These are phyloP conservation scores for Andrena bicolor DNA, from an alignment of 2,888 invertebrate species.

Conservation along the genomic window DNA sequence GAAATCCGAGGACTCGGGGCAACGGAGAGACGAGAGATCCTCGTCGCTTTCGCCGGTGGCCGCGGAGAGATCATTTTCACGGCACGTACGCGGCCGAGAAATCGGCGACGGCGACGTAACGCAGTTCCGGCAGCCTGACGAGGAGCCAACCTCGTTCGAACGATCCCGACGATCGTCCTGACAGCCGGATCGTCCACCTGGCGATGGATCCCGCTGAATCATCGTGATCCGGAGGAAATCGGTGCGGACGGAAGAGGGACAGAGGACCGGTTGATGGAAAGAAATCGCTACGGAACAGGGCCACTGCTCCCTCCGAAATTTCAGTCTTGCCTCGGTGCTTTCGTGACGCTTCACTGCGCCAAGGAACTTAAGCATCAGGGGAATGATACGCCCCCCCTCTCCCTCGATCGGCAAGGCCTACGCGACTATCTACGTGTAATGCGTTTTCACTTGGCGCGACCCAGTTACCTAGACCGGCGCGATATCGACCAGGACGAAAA, in stretches of 20 bases:
- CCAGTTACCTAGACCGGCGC: slow-evolving; percentile 74
- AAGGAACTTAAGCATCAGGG: slow-evolving; percentile 74
- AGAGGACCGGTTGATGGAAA: neutral
- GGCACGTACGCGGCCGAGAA: slow-evolving; percentile 72
- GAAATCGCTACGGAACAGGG: slow-evolving; percentile 36
- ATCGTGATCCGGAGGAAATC: neutral
- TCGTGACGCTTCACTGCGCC: slow-evolving; percentile 72
- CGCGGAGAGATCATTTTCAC: slow-evolving; percentile 77
- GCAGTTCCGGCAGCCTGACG: slow-evolving; percentile 68
- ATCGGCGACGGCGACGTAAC: slow-evolving; percentile 68
- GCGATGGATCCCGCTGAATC: neutral
- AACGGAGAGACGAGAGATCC: slow-evolving; percentile 29
- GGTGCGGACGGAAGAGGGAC: neutral
- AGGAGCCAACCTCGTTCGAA: neutral
- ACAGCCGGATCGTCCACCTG: too few species aligned
- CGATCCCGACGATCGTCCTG: too few species aligned
- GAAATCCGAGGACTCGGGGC: slow-evolving; percentile 34
- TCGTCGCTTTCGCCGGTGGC: slow-evolving; percentile 83
- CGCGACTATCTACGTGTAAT: slow-evolving; percentile 71
- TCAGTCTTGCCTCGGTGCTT: slow-evolving; percentile 54
- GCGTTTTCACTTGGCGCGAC: slow-evolving; percentile 84
- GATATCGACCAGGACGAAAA: slow-evolving; percentile 59
- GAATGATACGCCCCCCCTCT: slow-evolving; percentile 45
- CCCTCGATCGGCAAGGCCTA: slow-evolving; percentile 38
- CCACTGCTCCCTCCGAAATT: slow-evolving; percentile 63